These are phyloP conservation scores for Bombus difficillimus DNA, from an alignment of 1,140 invertebrate species.

Conservation along the genomic window DNA sequence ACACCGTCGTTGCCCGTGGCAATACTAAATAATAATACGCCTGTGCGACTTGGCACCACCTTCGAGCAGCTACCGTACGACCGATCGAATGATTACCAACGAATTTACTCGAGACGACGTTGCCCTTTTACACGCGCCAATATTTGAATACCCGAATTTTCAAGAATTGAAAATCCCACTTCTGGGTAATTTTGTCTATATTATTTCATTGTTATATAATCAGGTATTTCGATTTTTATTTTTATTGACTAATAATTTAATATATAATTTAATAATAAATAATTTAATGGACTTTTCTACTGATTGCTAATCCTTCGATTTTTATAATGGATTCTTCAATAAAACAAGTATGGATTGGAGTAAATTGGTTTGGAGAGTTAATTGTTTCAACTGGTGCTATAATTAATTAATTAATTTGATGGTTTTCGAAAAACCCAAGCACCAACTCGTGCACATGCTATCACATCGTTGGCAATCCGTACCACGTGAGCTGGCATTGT, in stretches of 20 bases:
- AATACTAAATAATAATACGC: slow-evolving; percentile 74
- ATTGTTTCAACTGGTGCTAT: neutral
- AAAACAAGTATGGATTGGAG: neutral
- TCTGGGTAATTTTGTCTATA: neutral
- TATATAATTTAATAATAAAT: too few species aligned
- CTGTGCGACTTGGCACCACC: slow-evolving; percentile 58
- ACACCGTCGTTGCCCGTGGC: slow-evolving; percentile 70
- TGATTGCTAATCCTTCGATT: too few species aligned
- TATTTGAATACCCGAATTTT: slow-evolving; percentile 17
- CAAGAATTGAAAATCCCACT: neutral
- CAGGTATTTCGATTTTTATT: neutral
- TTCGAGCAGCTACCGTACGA: slow-evolving; percentile 62
- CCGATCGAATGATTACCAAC: slow-evolving; percentile 15
- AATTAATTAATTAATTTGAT: too few species aligned
- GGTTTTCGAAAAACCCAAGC: too few species aligned
- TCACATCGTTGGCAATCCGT: neutral
- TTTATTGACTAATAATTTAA: neutral
- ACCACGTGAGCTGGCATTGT: neutral
- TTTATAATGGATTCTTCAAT: neutral
- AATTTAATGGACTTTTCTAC: neutral
- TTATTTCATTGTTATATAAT: neutral
- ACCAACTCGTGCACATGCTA: neutral
- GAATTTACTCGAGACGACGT: slow-evolving; percentile 34
- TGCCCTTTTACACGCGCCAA: neutral
- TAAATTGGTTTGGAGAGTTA: neutral